Conservation (phyloP, 2,888 invertebrate species). For the Drosophila nigritarsus region DNA sequence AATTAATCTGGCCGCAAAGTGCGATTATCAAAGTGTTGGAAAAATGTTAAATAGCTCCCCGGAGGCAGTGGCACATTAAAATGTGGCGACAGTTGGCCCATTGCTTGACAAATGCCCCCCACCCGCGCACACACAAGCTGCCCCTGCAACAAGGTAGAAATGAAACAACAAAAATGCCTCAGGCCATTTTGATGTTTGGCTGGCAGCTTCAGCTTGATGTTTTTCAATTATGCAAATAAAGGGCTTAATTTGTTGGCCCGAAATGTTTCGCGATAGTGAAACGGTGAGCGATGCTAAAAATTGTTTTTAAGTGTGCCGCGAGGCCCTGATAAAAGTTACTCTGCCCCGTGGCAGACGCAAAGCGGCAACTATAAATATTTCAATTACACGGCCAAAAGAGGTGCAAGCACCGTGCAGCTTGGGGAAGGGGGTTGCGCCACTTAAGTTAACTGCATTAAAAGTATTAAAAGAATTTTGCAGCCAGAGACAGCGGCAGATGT, state of each 20-base stretch:
- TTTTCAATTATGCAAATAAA: conserved; percentile 83
- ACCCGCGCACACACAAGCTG: not conserved
- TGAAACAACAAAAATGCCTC: conserved; percentile 28
- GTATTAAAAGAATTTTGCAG: conserved; percentile 51
- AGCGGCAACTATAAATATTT: conserved; percentile 78
- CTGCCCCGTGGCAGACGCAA: conserved; percentile 24
- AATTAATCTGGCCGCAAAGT: conserved; percentile 80
- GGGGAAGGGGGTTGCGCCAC: not conserved
- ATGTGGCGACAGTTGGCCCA: conserved; percentile 68
- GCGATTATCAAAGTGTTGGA: conserved; percentile 81
- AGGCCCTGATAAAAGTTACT: conserved; percentile 65
- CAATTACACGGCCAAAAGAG: conserved; percentile 64
- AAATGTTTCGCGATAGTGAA: conserved; percentile 22
- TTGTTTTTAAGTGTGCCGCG: conserved; percentile 73
- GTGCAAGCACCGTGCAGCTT: not conserved
- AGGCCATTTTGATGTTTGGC: conserved; percentile 68
- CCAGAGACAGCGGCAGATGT: conserved; percentile 39
- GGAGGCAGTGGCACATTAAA: conserved; percentile 67
- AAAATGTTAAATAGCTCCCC: conserved; percentile 80
- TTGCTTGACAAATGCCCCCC: conserved; percentile 20
- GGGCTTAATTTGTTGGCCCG: conserved; percentile 77
- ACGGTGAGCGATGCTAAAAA: conserved; percentile 46
- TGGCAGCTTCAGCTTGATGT: conserved; percentile 69
- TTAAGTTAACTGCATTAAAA: conserved; percentile 76
- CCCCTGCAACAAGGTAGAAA: conserved; percentile 31